These are phyloP conservation scores for Limulus polyphemus DNA, from an alignment of 2,888 invertebrate genomes.

Conservation along the genomic window DNA sequence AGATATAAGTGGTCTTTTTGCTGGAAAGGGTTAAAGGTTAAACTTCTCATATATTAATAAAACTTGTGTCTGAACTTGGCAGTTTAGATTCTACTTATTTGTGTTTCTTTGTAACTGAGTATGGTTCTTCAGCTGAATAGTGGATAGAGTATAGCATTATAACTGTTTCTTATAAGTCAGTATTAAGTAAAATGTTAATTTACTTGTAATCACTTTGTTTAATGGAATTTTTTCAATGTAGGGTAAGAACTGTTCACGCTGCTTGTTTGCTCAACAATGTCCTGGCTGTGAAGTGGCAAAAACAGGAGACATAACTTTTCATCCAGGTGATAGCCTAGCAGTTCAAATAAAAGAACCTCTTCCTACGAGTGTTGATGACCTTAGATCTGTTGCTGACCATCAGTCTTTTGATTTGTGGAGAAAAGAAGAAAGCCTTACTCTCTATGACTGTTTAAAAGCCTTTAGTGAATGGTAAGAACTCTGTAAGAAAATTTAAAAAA, in stretches of 20 bases:
- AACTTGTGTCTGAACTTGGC: background rate
- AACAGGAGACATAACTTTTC: constrained; percentile 40
- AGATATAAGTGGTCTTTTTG: too few species aligned
- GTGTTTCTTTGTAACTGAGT: background rate
- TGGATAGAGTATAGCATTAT: too few species aligned
- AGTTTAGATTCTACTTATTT: background rate
- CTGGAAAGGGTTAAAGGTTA: too few species aligned
- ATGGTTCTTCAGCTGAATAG: background rate
- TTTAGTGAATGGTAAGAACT: constrained; percentile 43
- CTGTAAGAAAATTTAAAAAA: background rate
- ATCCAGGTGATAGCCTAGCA: constrained; percentile 45
- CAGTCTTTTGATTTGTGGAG: constrained; percentile 41
- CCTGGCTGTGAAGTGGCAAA: constrained; percentile 44
- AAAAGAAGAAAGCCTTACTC: constrained; percentile 43
- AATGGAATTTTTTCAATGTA: constrained; percentile 28
- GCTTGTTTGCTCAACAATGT: constrained; percentile 46
- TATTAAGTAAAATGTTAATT: too few species aligned
- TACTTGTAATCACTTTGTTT: too few species aligned
- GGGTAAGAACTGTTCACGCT: constrained; percentile 48
- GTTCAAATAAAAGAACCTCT: constrained; percentile 37
- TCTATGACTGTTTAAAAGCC: constrained; percentile 49
- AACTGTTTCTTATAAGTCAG: too few species aligned
- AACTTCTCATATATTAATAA: background rate
- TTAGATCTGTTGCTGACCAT: constrained; percentile 37
- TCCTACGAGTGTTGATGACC: constrained; percentile 35